Conservation (phyloP, 2,113 vertebrate genomes). For the Labeo rohita region DNA sequence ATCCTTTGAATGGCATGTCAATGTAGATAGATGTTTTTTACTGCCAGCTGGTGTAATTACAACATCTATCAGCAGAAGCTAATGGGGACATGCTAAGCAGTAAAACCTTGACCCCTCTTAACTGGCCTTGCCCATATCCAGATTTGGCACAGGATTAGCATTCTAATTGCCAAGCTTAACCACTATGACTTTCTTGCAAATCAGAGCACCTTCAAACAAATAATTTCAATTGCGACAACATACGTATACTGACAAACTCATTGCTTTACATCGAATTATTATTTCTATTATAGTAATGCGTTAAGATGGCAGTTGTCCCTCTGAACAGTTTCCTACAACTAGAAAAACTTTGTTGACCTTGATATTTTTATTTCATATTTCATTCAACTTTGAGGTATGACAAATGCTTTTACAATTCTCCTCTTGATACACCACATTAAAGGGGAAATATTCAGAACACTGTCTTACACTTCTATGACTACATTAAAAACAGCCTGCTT, state of each 20-base stretch:
- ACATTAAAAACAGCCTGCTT: slow-evolving; percentile 23
- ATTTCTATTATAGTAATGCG: background rate
- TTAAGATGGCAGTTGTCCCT: background rate
- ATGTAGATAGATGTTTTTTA: background rate
- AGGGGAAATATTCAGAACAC: slow-evolving; percentile 6
- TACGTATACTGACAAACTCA: no score
- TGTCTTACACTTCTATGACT: background rate
- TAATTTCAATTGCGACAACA: no score
- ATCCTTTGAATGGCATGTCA: no score
- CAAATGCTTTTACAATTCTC: background rate
- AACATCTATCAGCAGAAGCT: background rate
- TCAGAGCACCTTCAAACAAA: no score
- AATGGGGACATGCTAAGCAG: background rate
- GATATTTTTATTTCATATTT: background rate
- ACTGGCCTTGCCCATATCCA: background rate
- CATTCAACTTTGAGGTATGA: background rate
- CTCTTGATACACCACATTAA: background rate
- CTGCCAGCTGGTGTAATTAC: background rate
- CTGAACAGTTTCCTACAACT: background rate
- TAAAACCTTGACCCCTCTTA: background rate
- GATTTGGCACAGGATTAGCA: background rate
- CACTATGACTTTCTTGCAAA: no score
- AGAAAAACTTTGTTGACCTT: background rate
- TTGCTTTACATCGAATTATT: no score
- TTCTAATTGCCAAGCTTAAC: background rate